Conservation (phyloP, 1,140 invertebrate genomes). For the Phenacoccus solenopsis region DNA sequence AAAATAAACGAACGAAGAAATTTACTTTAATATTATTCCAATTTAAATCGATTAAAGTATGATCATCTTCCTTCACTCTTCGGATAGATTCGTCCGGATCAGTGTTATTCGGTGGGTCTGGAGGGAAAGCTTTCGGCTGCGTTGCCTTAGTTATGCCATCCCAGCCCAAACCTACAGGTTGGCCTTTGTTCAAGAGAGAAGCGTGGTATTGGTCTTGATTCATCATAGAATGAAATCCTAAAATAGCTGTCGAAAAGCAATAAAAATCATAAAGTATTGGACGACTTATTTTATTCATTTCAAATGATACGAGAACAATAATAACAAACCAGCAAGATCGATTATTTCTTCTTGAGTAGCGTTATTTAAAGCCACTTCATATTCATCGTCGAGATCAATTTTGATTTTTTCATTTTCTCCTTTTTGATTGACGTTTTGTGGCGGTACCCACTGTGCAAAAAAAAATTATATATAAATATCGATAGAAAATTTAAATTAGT, state of each 20-base stretch:
- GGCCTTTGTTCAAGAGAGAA: slow-evolving; percentile 79
- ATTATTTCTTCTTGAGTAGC: slow-evolving; percentile 98
- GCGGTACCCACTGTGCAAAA: slow-evolving; percentile 60
- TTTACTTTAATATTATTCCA: slow-evolving; percentile 93
- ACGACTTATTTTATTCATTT: no score
- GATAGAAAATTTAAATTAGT: no score
- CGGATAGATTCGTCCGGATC: slow-evolving; percentile 84
- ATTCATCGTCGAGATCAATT: slow-evolving; percentile 89
- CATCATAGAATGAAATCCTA: slow-evolving; percentile 99
- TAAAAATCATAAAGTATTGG: neutral
- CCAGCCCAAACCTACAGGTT: slow-evolving; percentile 74
- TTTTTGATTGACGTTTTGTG: slow-evolving; percentile 67
- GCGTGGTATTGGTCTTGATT: slow-evolving; percentile 99
- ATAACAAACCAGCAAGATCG: slow-evolving; percentile 81
- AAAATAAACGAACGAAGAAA: slow-evolving; percentile 8
- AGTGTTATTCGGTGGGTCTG: slow-evolving; percentile 86
- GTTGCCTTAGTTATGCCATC: slow-evolving; percentile 90
- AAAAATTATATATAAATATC: slow-evolving; percentile 16
- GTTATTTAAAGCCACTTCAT: slow-evolving; percentile 76
- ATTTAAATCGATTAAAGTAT: slow-evolving; percentile 74
- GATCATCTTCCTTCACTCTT: slow-evolving; percentile 77
- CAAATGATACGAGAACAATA: no score
- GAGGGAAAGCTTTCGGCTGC: slow-evolving; percentile 76
- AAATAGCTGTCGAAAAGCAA: slow-evolving; percentile 56
- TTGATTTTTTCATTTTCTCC: slow-evolving; percentile 81